A percentile compares a stretch with the other conserved stretches of the same genome.
Evolutionary conservation across 2,888 invertebrate genomes (phyloP).

Genomic region (Ectropis crepuscularia): DNA sequence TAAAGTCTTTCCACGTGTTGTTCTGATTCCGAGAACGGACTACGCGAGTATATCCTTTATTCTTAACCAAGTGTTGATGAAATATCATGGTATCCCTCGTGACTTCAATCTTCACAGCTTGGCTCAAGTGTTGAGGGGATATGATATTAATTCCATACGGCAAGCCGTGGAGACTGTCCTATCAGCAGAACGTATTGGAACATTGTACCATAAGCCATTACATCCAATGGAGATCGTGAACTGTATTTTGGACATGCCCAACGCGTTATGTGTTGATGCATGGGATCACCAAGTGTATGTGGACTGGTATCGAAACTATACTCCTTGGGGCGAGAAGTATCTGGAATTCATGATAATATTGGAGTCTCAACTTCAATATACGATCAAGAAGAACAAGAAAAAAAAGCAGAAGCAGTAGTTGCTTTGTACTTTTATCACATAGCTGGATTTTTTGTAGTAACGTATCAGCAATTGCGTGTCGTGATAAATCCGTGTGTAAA

Average conservation of each 20-base stretch:
- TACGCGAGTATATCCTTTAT: slow-evolving; percentile 85
- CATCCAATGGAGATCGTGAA: slow-evolving; percentile 78
- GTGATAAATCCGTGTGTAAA: too few species aligned
- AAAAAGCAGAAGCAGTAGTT: slow-evolving; percentile 45
- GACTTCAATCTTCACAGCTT: slow-evolving; percentile 85
- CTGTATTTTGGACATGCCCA: slow-evolving; percentile 63
- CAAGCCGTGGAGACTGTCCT: slow-evolving; percentile 73
- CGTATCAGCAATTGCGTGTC: too few species aligned
- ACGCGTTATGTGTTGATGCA: slow-evolving; percentile 65
- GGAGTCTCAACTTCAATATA: slow-evolving; percentile 62
- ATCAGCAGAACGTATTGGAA: slow-evolving; percentile 76
- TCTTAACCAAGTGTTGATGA: slow-evolving; percentile 83
- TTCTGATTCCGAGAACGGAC: slow-evolving; percentile 83
- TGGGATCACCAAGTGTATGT: slow-evolving; percentile 75
- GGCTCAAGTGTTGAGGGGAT: slow-evolving; percentile 82
- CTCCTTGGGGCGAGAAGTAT: slow-evolving; percentile 64
- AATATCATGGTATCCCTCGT: slow-evolving; percentile 84
- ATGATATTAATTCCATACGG: slow-evolving; percentile 79
- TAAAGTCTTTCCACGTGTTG: slow-evolving; percentile 85
- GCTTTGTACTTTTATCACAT: too few species aligned
- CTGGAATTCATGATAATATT: slow-evolving; percentile 64
- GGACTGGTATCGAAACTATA: slow-evolving; percentile 77
- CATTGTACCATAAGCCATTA: slow-evolving; percentile 81
- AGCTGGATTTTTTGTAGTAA: too few species aligned
- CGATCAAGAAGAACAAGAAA: slow-evolving; percentile 69